phyloP scores from a whole-genome alignment of 2,797 vertebrate genomes.

The Gouania willdenowi region DNA sequence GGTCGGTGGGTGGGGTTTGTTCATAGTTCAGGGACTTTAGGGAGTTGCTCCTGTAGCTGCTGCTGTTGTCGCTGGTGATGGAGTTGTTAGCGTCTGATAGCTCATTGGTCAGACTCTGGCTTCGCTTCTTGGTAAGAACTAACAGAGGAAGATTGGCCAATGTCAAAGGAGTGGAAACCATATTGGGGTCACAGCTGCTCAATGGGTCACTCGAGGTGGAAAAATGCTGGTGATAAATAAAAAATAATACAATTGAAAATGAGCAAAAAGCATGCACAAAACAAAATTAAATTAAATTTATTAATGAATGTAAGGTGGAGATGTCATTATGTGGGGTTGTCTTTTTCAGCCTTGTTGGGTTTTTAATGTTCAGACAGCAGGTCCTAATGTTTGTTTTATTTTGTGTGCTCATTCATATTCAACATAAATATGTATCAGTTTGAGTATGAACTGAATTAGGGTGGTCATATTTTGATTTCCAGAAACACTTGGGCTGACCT shows the following conservation, averaged over 20 bases:
- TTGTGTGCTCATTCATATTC: too few species aligned
- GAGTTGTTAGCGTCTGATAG: conserved; percentile 5
- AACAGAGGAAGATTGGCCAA: conserved; percentile 61
- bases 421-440: too few species aligned
- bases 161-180: conserved; percentile 68
- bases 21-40: conserved; percentile 34
- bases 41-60: conserved; percentile 38
- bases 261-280: conserved; percentile 1
- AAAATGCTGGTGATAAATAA: conserved; percentile 33
- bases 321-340: too few species aligned
- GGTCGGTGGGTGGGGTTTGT: too few species aligned
- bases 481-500: too few species aligned
- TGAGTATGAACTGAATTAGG: too few species aligned
- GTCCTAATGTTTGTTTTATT: too few species aligned
- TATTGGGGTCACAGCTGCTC: conserved; percentile 43
- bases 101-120: conserved; percentile 49
- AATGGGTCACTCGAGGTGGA: conserved; percentile 31
- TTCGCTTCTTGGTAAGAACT: conserved; percentile 46
- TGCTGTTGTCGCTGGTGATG: background rate
- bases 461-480: too few species aligned
- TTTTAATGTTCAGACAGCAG: too few species aligned
- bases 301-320: too few species aligned
- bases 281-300: background rate
- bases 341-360: too few species aligned
- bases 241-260: background rate